Evolutionary conservation across 1,140 invertebrate genomes (phyloP), one percentile per base, ranked within the genome.

Genomic region (Melitaea cinxia): DNA sequence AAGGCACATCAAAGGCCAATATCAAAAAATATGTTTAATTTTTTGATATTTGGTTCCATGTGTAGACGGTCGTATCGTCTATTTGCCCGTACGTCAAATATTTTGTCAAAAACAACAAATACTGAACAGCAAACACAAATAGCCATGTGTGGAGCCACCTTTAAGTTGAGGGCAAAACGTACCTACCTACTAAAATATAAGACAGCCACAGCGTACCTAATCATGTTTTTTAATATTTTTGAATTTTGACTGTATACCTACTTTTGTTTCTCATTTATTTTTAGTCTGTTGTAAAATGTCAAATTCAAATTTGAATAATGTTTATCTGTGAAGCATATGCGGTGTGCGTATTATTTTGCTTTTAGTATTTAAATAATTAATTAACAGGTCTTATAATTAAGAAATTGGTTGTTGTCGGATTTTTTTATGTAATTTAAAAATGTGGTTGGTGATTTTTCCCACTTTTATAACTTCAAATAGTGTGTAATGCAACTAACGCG

Each of bases 341-440:
- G 60, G 54, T 60, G 61, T 68, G 55, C 67, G 67, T 50, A 39
- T 69, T 69, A 57, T 69, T 52, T 50, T 55, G 30, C 39, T 59
- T 55, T 57, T 39, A 24, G 23, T 26, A 50, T 54, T 47, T 60
- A 35, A 33, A 21, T 47, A 47, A 23, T 47, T 23, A 21, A 12
- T 23, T 23, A 12, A 14, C 1, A 23, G 42, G 19, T 23, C 4
- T 47, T 47, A 19, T 42, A 42, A 42, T 35, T 17, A 5, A n/a
- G 37, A 21, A 61, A 39, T 33, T 33, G 1, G 17, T 10, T 19
- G 33, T 19, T 9, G 17, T 35, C n/a, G n/a, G 0, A 35, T 12
- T 23, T 23, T 21, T 42, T 9, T 23, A 12, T 4, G 9, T 47
- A 23, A 23, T n/a, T 23, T 2, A 6, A 47, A 21, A 21, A 47